Conservation (phyloP, 2,888 invertebrate genomes). For the Coronaproctus castanopsis region DNA sequence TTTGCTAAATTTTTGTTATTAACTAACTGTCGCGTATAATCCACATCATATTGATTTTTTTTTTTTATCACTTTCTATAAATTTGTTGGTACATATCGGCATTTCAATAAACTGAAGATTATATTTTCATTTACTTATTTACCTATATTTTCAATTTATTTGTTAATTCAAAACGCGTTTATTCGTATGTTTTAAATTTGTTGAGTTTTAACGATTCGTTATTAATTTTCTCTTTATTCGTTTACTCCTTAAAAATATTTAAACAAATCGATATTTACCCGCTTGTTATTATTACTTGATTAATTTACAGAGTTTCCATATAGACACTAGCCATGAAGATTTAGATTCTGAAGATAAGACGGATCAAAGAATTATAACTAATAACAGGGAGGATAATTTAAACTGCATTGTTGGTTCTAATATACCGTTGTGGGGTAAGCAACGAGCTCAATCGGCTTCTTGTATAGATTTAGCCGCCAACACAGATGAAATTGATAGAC, state of each 20-base stretch:
- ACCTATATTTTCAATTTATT: too few relatives aligned
- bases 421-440: conserved; percentile 25
- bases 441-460: conserved; percentile 42
- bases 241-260: neutral
- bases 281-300: neutral
- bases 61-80: too few relatives aligned
- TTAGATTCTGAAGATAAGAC: conserved; percentile 21
- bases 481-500: conserved; percentile 24
- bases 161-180: too few relatives aligned
- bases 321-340: conserved; percentile 24
- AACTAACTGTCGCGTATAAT: too few relatives aligned
- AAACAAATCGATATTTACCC: neutral
- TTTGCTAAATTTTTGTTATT: too few relatives aligned
- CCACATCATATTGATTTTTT: too few relatives aligned
- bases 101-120: too few relatives aligned
- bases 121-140: too few relatives aligned
- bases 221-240: neutral
- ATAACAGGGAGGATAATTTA: neutral
- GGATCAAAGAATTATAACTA: conserved; percentile 6
- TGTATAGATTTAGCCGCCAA: conserved; percentile 37
- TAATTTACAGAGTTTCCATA: conserved; percentile 10
- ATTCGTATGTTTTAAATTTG: too few relatives aligned
- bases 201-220: too few relatives aligned
- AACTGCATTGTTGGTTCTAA: neutral
- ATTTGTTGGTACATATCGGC: too few relatives aligned